These are phyloP conservation scores for Lophura swinhoii DNA, from an alignment of 2,797 vertebrate genomes.

Conservation along the genomic window DNA sequence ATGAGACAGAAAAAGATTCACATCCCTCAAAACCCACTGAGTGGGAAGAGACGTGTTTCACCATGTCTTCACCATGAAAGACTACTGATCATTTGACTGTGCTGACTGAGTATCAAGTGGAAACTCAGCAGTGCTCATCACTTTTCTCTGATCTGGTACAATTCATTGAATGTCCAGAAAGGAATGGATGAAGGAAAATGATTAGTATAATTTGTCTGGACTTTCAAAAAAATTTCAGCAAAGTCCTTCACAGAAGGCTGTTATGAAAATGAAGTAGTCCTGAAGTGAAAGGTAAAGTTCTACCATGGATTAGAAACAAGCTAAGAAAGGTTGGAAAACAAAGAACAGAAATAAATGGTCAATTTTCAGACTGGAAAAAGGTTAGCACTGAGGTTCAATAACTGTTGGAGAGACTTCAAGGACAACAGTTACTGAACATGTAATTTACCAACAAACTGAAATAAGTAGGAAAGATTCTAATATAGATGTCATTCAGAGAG, in stretches of 20 bases:
- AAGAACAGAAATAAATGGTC: slow-evolving; percentile 33
- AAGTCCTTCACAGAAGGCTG: neutral
- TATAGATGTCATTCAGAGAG: slow-evolving; percentile 68
- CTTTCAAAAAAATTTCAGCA: neutral
- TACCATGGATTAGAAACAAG: slow-evolving; percentile 27
- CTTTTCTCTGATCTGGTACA: fast-evolving
- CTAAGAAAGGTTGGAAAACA: slow-evolving; percentile 29
- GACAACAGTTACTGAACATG: slow-evolving; percentile 43
- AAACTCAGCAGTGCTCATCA: neutral
- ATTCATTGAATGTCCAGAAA: neutral
- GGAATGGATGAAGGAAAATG: neutral
- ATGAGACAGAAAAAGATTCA: no score
- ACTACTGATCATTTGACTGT: neutral
- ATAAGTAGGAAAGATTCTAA: slow-evolving; percentile 65
- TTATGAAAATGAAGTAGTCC: neutral
- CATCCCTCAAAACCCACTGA: no score
- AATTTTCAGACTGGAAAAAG: slow-evolving; percentile 44
- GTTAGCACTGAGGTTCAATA: slow-evolving; percentile 37
- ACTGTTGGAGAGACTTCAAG: slow-evolving; percentile 54
- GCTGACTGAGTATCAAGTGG: neutral
- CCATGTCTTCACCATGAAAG: neutral
- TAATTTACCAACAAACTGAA: slow-evolving; percentile 65
- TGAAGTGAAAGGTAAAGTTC: slow-evolving; percentile 18
- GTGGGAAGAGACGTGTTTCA: neutral
- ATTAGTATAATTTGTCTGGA: neutral